phyloP scores from a whole-genome alignment of 2,888 invertebrate genomes.

The Eupithecia pulchellata region DNA sequence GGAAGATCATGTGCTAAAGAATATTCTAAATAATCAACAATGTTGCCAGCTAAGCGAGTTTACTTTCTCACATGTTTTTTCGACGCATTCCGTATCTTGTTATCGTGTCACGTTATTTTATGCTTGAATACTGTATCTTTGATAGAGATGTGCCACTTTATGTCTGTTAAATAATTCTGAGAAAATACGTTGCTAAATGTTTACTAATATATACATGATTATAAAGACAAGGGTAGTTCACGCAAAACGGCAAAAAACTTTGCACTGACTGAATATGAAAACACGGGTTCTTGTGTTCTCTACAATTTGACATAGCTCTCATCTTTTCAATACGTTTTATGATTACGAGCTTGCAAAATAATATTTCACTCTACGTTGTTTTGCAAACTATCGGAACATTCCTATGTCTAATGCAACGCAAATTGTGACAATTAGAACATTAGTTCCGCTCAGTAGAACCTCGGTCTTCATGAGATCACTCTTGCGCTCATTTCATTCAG shows the following conservation, averaged over 20 bases:
- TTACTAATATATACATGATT: not conserved
- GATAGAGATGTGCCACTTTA: slow-evolving; percentile 13
- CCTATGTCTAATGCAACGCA: slow-evolving; percentile 43
- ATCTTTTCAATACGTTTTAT: not conserved
- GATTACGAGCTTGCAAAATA: not conserved
- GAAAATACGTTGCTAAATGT: not conserved
- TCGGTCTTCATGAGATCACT: slow-evolving; percentile 68
- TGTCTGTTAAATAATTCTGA: not conserved
- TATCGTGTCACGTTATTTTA: slow-evolving; percentile 38
- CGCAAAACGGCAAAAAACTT: not conserved
- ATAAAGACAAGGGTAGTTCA: not conserved
- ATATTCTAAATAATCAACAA: slow-evolving; percentile 58
- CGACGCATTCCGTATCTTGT: slow-evolving; percentile 54
- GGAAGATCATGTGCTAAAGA: slow-evolving; percentile 71
- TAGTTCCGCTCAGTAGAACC: slow-evolving; percentile 53
- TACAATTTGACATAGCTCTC: not conserved
- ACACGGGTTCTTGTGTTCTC: too few species aligned
- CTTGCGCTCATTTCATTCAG: slow-evolving; percentile 67
- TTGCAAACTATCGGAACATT: slow-evolving; percentile 1
- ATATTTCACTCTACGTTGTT: not conserved
- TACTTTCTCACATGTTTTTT: slow-evolving; percentile 58
- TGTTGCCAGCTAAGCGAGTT: slow-evolving; percentile 51
- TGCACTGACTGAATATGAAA: not conserved
- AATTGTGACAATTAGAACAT: slow-evolving; percentile 71
- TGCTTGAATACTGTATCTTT: slow-evolving; percentile 12